Base-by-base conservation (phyloP, 2,113 vertebrate species). In the Seriola rivoliana region DNA sequence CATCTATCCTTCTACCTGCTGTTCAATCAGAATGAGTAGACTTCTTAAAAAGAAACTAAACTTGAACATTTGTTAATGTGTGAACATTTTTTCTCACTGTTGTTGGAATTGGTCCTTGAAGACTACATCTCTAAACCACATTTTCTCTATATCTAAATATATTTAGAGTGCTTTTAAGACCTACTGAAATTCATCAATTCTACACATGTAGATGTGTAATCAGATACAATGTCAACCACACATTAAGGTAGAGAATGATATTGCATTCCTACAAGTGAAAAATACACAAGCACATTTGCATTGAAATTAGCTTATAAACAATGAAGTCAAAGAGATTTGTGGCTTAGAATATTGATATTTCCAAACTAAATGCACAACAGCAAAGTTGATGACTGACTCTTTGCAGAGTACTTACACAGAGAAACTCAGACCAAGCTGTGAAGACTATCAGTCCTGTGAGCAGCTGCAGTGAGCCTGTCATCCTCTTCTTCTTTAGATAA, bases 391-490 rank as follows among this genome's bases (percentile, higher is more conserved):
- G 8, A 42, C 1, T 11, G 40, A n/a, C 34, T 44, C 4, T 38
- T 57, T 8, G 3, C 13, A 8, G 21, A 38, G 36, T 63, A 88
- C 91, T 92, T 71, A 93, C 92, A 68, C 9, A 74, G 2, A 89
- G 59, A 52, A 48, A 71, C 2, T 48, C 72, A 63, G 46, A 59
- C 13, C 34, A 67, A 64, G 59, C 57, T 5, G 71, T 19, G 50
- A 91, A n/a, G 57, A 87, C 0, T 0, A 82, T 71, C 57, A 93
- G 59, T 59, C 73, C 85, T 10, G 32, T 14, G 50, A 91, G 29
- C 36, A 85, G 48, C 44, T 48, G 19, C 65, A 78, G 19, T 19
- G 3, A 52, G 42, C 44, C 19, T 16, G 34, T 66, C 91, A 89
- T 92, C 62, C 2, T 91, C 23, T 23, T 55, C 34, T 17, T 10